Percentiles rank a stretch among this genome's conserved stretches.
These are phyloP conservation scores for Zosterops borbonicus DNA, from an alignment of 2,113 vertebrate genomes.

Conservation along the genomic window DNA sequence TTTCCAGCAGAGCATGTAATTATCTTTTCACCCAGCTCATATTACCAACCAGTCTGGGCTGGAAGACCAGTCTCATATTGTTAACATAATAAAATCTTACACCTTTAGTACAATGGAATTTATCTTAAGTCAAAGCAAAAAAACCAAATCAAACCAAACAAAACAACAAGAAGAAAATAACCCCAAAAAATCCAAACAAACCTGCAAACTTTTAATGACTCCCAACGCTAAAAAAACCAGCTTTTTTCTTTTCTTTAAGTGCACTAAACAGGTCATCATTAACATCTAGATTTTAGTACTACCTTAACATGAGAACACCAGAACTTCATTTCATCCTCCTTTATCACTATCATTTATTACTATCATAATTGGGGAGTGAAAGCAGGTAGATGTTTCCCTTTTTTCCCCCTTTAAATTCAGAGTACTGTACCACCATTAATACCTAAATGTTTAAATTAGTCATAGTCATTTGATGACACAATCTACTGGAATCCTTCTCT, in stretches of 20 bases:
- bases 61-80: not conserved
- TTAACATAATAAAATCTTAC: constrained; percentile 5
- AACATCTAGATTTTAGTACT: not conserved
- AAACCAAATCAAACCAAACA: not conserved
- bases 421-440: not conserved
- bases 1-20: constrained; percentile 12
- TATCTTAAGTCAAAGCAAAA: not conserved
- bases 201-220: not conserved
- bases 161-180: too few relatives aligned
- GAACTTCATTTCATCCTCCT: not conserved
- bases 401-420: not conserved
- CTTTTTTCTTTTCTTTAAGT: not conserved
- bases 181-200: too few relatives aligned
- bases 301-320: not conserved
- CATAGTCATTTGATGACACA: constrained; percentile 39
- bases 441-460: constrained; percentile 31
- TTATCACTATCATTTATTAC: not conserved
- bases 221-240: not conserved
- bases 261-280: not conserved
- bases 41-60: constrained; percentile 13
- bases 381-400: not conserved
- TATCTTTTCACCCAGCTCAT: not conserved
- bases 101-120: not conserved
- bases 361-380: not conserved
- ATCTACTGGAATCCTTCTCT: constrained; percentile 32